Conservation (phyloP, 2,888 invertebrate genomes). For the Drosophila robusta region DNA sequence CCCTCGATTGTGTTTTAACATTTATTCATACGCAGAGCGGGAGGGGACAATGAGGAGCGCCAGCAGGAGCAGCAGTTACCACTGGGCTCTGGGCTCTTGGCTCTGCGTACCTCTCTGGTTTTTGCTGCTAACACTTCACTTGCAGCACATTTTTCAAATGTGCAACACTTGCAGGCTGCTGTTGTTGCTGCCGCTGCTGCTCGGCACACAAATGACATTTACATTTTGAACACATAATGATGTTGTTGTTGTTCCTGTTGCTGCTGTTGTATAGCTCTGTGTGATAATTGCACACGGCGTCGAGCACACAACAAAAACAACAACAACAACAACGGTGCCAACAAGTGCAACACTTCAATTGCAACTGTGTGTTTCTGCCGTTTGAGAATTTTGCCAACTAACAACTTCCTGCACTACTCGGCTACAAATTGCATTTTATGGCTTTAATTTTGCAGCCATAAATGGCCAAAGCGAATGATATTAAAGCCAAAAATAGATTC, state of each 20-base stretch:
- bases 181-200: conserved; percentile 36
- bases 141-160: conserved; percentile 73
- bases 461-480: conserved; percentile 20
- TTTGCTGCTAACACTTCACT: conserved; percentile 52
- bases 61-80: conserved; percentile 6
- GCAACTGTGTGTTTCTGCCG: conserved; percentile 49
- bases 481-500: conserved; percentile 17
- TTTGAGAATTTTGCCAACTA: conserved; percentile 61
- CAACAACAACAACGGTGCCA: conserved; percentile 29
- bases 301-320: conserved; percentile 49
- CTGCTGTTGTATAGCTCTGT: conserved; percentile 44
- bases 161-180: conserved; percentile 64
- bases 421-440: conserved; percentile 48
- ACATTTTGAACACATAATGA: conserved; percentile 75
- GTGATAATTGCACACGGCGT: conserved; percentile 72
- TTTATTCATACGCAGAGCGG: conserved; percentile 64
- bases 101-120: conserved; percentile 15
- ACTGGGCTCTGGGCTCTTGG: background rate
- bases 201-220: conserved; percentile 71
- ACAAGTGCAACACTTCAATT: conserved; percentile 45
- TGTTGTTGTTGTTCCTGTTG: conserved; percentile 37
- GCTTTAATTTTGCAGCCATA: conserved; percentile 53
- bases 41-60: conserved; percentile 17
- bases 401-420: conserved; percentile 64
- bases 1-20: conserved; percentile 70